Conservation (phyloP, 2,113 vertebrate genomes). For the Solea solea region DNA sequence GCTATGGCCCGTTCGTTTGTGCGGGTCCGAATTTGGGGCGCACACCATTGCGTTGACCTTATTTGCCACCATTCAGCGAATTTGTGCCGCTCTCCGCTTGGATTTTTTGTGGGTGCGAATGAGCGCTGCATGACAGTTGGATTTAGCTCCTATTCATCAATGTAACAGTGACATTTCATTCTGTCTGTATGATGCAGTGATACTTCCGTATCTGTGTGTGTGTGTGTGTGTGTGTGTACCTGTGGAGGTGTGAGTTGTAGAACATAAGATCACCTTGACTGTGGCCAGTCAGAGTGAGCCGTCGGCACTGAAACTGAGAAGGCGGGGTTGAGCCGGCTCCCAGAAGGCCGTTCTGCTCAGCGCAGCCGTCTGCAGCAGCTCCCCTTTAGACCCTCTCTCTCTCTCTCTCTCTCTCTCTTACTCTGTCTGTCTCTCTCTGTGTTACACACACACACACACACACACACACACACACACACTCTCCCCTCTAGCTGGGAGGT, state of each 20-base stretch:
- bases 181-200: slow-evolving; percentile 37
- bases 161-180: slow-evolving; percentile 42
- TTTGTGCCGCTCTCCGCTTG: slow-evolving; percentile 22
- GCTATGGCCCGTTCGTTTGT: slow-evolving; percentile 60
- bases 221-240: slow-evolving; percentile 31
- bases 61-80: slow-evolving; percentile 34
- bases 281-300: slow-evolving; percentile 78
- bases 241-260: slow-evolving; percentile 52
- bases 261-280: slow-evolving; percentile 82
- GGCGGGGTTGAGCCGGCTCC: slow-evolving; percentile 70
- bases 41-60: slow-evolving; percentile 30
- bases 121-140: slow-evolving; percentile 12
- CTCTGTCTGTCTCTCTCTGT: slow-evolving; percentile 33
- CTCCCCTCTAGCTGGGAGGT: slow-evolving; percentile 79
- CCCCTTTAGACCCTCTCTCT: slow-evolving; percentile 43
- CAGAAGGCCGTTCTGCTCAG: slow-evolving; percentile 76
- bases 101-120: slow-evolving; percentile 20
- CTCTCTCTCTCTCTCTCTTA: slow-evolving; percentile 44
- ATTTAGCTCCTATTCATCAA: slow-evolving; percentile 33
- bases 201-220: slow-evolving; percentile 21
- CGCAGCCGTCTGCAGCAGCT: slow-evolving; percentile 58
- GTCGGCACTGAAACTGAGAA: slow-evolving; percentile 77
- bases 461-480: slow-evolving; percentile 31
- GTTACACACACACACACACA: slow-evolving; percentile 27
- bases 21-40: slow-evolving; percentile 22